Percentiles rank a stretch among this genome's conserved stretches.
Evolutionary conservation across 2,113 vertebrate species (phyloP).

Genomic region (Chloebia gouldiae): DNA sequence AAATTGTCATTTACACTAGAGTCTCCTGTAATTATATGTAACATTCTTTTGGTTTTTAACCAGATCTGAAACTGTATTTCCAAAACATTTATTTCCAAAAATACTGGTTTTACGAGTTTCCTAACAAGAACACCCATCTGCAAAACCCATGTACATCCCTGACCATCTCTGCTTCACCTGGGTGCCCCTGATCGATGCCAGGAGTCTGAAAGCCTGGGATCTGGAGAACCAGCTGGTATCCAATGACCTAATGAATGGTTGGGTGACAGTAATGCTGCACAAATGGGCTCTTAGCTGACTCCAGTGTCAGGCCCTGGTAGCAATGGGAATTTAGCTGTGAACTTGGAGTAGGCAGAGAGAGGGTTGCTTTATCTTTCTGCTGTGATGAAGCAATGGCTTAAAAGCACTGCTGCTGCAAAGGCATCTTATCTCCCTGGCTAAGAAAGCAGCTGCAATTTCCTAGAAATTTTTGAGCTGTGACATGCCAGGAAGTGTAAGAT

Average conservation of each 20-base stretch:
- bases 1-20: not conserved
- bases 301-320: not conserved
- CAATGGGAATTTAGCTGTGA: not conserved
- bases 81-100: not conserved
- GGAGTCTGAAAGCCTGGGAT: not conserved
- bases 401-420: slow-evolving; percentile 2
- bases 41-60: not conserved
- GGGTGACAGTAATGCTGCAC: not conserved
- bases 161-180: not conserved
- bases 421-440: slow-evolving; percentile 29
- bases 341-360: fast-evolving
- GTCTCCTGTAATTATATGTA: not conserved
- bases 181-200: not conserved
- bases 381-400: not conserved
- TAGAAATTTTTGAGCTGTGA: slow-evolving; percentile 36
- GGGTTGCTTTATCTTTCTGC: not conserved
- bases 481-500: slow-evolving; percentile 17
- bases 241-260: not conserved
- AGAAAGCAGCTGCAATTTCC: slow-evolving; percentile 41
- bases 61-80: not conserved
- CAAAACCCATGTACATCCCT: not conserved
- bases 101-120: not conserved
- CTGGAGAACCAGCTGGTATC: not conserved
- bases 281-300: not conserved
- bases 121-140: not conserved